phyloP scores from a whole-genome alignment of 2,888 invertebrate genomes.

The Volucella zonaria region DNA sequence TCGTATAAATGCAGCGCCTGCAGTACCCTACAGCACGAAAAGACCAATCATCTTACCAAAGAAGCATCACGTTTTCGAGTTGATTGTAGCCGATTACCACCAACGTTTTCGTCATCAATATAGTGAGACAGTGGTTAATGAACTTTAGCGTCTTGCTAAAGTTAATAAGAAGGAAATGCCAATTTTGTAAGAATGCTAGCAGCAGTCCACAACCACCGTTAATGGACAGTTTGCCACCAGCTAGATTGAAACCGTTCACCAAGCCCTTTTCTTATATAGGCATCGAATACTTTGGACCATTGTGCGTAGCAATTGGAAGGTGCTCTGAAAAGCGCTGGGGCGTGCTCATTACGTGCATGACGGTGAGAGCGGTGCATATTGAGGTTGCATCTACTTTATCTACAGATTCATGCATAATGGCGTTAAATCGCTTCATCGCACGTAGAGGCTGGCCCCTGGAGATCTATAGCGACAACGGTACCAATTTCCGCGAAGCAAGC shows the following conservation, averaged over 20 bases:
- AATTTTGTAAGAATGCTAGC: conserved; percentile 21
- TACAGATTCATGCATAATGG: too few species aligned
- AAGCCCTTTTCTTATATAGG: conserved; percentile 41
- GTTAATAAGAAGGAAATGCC: conserved; percentile 4
- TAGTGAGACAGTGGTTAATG: conserved; percentile 5
- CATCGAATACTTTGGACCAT: conserved; percentile 55
- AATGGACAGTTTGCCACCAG: conserved; percentile 37
- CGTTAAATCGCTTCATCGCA: conserved; percentile 44
- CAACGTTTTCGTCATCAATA: background rate
- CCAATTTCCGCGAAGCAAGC: conserved; percentile 45
- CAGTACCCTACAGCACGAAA: too few species aligned
- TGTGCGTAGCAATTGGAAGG: conserved; percentile 31
- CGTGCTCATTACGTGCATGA: conserved; percentile 61
- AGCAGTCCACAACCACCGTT: conserved; percentile 17
- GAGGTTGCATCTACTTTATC: too few species aligned
- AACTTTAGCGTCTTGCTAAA: background rate
- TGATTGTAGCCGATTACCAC: background rate
- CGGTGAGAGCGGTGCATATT: conserved; percentile 58
- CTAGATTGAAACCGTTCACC: conserved; percentile 41
- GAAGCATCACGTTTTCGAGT: background rate
- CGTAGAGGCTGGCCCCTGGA: conserved; percentile 33
- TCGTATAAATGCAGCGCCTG: too few species aligned
- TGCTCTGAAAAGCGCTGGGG: conserved; percentile 50
- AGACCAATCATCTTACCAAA: background rate
- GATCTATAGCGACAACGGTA: conserved; percentile 57